Evolutionary conservation across 2,888 invertebrate genomes (phyloP).

Genomic region (Thysanoteuthis rhombus): DNA sequence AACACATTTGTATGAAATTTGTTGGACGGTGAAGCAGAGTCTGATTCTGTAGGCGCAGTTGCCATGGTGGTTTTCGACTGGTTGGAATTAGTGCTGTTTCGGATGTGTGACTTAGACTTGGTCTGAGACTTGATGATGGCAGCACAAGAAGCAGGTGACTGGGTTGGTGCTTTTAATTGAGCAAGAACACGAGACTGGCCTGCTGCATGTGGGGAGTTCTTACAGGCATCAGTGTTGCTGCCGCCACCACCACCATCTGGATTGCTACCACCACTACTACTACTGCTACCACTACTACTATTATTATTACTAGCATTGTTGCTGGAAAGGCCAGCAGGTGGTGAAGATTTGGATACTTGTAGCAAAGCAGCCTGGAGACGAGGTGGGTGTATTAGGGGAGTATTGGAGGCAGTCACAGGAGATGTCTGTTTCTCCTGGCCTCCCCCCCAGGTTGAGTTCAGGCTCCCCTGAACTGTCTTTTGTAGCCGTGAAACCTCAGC

Average conservation of each 20-base stretch:
- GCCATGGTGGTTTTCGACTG: constrained; percentile 20
- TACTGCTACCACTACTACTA: not conserved
- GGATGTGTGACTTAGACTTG: constrained; percentile 43
- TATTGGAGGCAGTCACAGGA: constrained; percentile 22
- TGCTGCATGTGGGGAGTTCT: constrained; percentile 34
- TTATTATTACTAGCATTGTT: constrained; percentile 16
- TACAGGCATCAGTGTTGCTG: not conserved
- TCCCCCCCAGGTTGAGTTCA: constrained; percentile 18
- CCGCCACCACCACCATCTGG: not conserved
- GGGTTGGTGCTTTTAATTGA: constrained; percentile 57
- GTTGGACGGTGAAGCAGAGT: constrained; percentile 29
- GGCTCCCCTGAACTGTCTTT: constrained; percentile 38
- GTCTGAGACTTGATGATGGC: constrained; percentile 38
- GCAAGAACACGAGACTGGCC: constrained; percentile 59
- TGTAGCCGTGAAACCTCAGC: constrained; percentile 52
- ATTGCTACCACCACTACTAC: constrained; percentile 14
- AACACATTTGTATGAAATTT: constrained; percentile 16
- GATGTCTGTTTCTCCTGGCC: constrained; percentile 25
- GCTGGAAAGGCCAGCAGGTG: constrained; percentile 35
- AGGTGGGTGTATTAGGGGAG: constrained; percentile 25
- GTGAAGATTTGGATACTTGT: constrained; percentile 35
- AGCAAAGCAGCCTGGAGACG: constrained; percentile 27
- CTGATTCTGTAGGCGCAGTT: constrained; percentile 13
- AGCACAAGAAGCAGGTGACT: constrained; percentile 33
- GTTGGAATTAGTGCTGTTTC: constrained; percentile 34